phyloP scores from a whole-genome alignment of 2,797 vertebrate genomes.

The Calcarius lapponicus region DNA sequence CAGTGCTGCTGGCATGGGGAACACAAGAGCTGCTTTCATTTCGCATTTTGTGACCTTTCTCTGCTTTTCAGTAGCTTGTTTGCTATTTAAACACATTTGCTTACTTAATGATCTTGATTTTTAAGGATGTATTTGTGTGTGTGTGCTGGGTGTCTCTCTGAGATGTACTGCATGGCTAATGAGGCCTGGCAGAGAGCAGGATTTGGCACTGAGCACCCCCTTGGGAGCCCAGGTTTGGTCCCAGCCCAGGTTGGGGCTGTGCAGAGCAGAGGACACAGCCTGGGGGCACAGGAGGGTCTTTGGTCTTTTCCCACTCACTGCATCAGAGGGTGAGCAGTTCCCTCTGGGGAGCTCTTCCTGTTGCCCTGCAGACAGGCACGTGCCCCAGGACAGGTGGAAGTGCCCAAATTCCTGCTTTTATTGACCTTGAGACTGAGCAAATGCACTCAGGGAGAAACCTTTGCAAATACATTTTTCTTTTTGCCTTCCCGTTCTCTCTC shows the following conservation, averaged over 20 bases:
- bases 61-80: neutral
- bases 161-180: neutral
- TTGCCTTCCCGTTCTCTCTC: neutral
- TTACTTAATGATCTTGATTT: neutral
- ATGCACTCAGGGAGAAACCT: neutral
- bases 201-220: accelerated
- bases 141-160: neutral
- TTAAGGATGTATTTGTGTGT: neutral
- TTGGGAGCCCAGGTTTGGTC: neutral
- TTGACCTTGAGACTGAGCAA: neutral
- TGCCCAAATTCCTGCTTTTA: neutral
- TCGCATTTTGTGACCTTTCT: conserved; percentile 29
- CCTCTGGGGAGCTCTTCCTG: neutral
- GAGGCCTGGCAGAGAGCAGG: neutral
- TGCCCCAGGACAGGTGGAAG: too few relatives aligned
- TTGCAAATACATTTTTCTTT: neutral
- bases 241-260: neutral
- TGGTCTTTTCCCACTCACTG: accelerated
- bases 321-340: accelerated
- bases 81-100: neutral
- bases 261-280: neutral
- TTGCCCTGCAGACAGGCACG: accelerated
- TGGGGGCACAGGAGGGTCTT: neutral
- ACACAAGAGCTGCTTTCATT: conserved; percentile 5
- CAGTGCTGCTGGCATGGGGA: accelerated